Conservation (phyloP, 2,113 vertebrate genomes). For the Theropithecus gelada region DNA sequence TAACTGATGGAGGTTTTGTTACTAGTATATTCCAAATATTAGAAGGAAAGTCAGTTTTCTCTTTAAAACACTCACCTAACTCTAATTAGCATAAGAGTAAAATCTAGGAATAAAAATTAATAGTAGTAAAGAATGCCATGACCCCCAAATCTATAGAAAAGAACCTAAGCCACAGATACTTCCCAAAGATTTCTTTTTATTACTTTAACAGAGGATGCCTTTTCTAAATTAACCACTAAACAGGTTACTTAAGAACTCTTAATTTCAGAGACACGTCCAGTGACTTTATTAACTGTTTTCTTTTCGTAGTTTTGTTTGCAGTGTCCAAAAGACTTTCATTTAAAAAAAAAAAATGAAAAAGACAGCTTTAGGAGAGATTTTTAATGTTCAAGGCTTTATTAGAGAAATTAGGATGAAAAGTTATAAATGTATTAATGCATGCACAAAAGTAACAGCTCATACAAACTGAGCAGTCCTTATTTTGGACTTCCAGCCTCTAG, state of each 20-base stretch:
- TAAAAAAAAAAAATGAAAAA: not conserved
- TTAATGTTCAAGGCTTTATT: not conserved
- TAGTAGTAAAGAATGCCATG: not conserved
- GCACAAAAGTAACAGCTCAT: not conserved
- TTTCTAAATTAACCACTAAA: not conserved
- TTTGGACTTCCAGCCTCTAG: not conserved
- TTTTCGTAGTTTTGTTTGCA: conserved; percentile 17
- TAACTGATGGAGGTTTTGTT: not conserved
- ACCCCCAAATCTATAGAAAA: not conserved
- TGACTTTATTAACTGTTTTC: conserved; percentile 16
- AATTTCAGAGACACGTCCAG: not conserved
- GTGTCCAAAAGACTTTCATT: not conserved
- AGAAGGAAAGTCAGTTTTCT: not conserved
- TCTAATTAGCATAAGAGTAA: not conserved
- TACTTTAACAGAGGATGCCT: not conserved
- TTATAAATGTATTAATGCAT: not conserved
- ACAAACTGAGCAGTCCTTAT: not conserved
- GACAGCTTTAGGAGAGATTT: not conserved
- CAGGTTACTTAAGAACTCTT: not conserved
- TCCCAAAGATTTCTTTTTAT: not conserved
- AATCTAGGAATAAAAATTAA: not conserved
- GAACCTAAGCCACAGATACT: not conserved
- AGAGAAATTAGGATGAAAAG: not conserved
- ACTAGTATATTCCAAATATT: not conserved
- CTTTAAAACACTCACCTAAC: not conserved